phyloP scores from a whole-genome alignment of 53 echinoderm and acorn worm species.

The Mesocentrotus franciscanus region DNA sequence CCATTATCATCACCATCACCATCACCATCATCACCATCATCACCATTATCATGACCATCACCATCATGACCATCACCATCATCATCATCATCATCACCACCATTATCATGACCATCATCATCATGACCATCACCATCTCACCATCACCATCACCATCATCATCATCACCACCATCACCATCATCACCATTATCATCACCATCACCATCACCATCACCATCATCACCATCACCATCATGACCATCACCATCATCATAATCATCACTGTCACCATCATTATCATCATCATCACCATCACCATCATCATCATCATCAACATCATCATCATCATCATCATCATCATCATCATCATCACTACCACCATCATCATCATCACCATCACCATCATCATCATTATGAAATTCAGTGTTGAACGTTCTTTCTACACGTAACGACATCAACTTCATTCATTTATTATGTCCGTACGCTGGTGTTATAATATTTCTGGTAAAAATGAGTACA shows the following conservation, averaged over 20 bases:
- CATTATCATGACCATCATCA: slow-evolving; percentile 33
- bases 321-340: not conserved
- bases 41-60: slow-evolving; percentile 38
- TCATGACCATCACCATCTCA: slow-evolving; percentile 30
- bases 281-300: not conserved
- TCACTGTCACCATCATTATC: slow-evolving; percentile 21
- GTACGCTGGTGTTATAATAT: not conserved
- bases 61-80: slow-evolving; percentile 44
- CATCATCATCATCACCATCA: slow-evolving; percentile 24
- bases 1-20: slow-evolving; percentile 41
- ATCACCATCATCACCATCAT: slow-evolving; percentile 42
- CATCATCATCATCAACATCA: slow-evolving; percentile 17
- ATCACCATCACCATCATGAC: slow-evolving; percentile 39
- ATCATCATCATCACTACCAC: slow-evolving; percentile 6
- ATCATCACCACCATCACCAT: slow-evolving; percentile 48
- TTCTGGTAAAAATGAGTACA: too few relatives aligned
- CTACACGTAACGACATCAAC: too few relatives aligned
- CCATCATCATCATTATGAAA: slow-evolving; percentile 1
- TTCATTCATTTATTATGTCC: too few relatives aligned
- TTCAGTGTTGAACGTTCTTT: not conserved
- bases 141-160: slow-evolving; percentile 42
- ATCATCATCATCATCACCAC: slow-evolving; percentile 2
- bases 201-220: slow-evolving; percentile 49
- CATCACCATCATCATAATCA: slow-evolving; percentile 36
- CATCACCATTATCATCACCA: slow-evolving; percentile 51